A percentile compares a stretch with the other conserved stretches of the same genome.
Conservation (phyloP, 92 coral and sea anemone genomes). For the Hydrozoanthus gracilis region DNA sequence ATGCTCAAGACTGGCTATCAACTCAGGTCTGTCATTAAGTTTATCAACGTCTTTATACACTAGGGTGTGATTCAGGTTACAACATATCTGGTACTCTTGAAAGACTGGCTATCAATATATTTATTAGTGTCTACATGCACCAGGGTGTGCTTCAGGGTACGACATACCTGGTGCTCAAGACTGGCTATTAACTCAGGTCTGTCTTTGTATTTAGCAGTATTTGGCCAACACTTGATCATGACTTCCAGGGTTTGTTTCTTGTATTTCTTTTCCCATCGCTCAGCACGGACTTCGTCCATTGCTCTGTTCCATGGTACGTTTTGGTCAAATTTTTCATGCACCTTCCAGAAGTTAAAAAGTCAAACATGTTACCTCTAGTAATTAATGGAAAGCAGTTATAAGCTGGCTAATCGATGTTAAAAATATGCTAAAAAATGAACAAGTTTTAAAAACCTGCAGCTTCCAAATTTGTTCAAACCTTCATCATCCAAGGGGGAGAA, state of each 20-base stretch:
- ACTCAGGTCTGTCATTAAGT: neutral
- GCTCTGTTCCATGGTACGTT: slow-evolving; percentile 78
- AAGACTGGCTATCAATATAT: slow-evolving; percentile 61
- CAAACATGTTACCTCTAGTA: neutral
- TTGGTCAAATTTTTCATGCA: slow-evolving; percentile 75
- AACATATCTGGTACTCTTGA: slow-evolving; percentile 82
- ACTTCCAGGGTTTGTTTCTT: slow-evolving; percentile 58
- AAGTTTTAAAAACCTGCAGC: too few species aligned
- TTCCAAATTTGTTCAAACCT: too few species aligned
- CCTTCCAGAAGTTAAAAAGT: slow-evolving; percentile 45
- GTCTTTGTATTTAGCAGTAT: neutral
- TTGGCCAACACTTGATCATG: slow-evolving; percentile 86
- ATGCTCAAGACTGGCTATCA: slow-evolving; percentile 5
- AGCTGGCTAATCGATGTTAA: neutral
- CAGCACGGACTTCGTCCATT: slow-evolving; percentile 92
- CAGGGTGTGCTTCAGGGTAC: neutral
- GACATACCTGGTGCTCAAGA: neutral
- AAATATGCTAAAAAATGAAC: neutral
- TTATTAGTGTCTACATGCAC: slow-evolving; percentile 47
- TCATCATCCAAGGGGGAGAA: too few species aligned
- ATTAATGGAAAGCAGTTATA: neutral
- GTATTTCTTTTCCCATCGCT: slow-evolving; percentile 64
- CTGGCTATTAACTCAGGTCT: neutral
- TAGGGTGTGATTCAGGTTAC: neutral
- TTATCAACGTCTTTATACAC: neutral